A percentile compares a stretch with the other conserved stretches of the same genome.
phyloP scores from a whole-genome alignment of 2,888 invertebrate species.

The Sturmia bella region DNA sequence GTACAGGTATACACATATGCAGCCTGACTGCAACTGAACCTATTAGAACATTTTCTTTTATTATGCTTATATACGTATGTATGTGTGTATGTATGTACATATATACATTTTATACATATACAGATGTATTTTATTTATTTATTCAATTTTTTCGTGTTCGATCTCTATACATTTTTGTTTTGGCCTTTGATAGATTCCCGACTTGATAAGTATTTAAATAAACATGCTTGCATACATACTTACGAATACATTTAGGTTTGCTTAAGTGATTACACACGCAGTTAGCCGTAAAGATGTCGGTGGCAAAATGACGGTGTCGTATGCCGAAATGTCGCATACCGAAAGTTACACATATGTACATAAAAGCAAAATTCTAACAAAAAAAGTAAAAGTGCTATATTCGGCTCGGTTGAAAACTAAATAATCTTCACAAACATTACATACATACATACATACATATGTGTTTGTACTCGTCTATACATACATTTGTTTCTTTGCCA shows the following conservation, averaged over 20 bases:
- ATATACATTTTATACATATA: too few relatives aligned
- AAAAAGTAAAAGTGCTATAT: too few relatives aligned
- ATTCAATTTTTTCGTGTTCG: slow-evolving; percentile 69
- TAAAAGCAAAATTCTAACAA: too few relatives aligned
- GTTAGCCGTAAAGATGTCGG: too few relatives aligned
- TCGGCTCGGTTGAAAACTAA: too few relatives aligned
- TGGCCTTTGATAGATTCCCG: slow-evolving; percentile 82
- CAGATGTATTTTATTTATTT: slow-evolving; percentile 65
- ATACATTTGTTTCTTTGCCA: too few relatives aligned
- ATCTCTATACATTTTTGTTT: slow-evolving; percentile 70
- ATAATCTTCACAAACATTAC: too few relatives aligned
- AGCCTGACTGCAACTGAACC: neutral
- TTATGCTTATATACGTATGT: slow-evolving; percentile 17
- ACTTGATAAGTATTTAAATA: slow-evolving; percentile 79
- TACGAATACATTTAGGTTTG: neutral
- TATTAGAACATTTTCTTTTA: slow-evolving; percentile 36
- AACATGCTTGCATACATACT: neutral
- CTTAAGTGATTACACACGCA: neutral
- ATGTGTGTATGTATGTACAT: slow-evolving; percentile 15
- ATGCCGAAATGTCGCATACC: too few relatives aligned
- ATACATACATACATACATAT: neutral
- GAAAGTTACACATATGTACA: too few relatives aligned
- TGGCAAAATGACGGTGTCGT: too few relatives aligned
- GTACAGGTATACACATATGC: neutral
- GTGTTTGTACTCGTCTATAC: too few relatives aligned